These are phyloP conservation scores for Cyanoderma ruficeps DNA, from an alignment of 2,113 vertebrate genomes.

Conservation along the genomic window DNA sequence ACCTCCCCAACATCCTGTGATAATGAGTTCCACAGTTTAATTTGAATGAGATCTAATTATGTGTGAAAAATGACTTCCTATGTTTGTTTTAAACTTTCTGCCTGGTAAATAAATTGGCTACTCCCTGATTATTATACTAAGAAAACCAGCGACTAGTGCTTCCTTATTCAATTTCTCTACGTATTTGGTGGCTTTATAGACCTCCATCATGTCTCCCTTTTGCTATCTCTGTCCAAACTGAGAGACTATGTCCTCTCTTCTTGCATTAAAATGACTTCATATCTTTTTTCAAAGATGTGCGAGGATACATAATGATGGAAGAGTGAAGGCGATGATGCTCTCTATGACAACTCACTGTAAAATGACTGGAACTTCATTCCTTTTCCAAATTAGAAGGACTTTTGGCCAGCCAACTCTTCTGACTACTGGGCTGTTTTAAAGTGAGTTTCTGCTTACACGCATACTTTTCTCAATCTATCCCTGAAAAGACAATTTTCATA, in stretches of 20 bases:
- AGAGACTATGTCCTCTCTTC: background rate
- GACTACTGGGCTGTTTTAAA: background rate
- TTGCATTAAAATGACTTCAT: background rate
- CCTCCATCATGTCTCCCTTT: background rate
- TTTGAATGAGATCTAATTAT: conserved; percentile 10
- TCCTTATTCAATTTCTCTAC: background rate
- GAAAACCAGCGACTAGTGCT: background rate
- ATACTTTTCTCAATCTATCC: background rate
- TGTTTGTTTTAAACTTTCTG: conserved; percentile 36
- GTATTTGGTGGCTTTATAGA: background rate
- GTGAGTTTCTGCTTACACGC: background rate
- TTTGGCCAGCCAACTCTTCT: background rate
- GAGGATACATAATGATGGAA: background rate
- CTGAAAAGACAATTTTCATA: background rate
- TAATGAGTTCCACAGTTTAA: conserved; percentile 5
- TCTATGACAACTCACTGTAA: background rate
- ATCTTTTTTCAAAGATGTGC: background rate
- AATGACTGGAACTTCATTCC: background rate
- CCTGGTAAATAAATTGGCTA: conserved; percentile 18
- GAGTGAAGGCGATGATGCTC: background rate
- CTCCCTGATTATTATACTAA: background rate
- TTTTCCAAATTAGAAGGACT: background rate
- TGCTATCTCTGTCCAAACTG: background rate
- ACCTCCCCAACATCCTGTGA: conserved; percentile 4
- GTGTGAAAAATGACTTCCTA: conserved; percentile 38